Evolutionary conservation across 2,888 invertebrate genomes (phyloP), one percentile per base, ranked within the genome.

Genomic region (Adelognathus sp.): DNA sequence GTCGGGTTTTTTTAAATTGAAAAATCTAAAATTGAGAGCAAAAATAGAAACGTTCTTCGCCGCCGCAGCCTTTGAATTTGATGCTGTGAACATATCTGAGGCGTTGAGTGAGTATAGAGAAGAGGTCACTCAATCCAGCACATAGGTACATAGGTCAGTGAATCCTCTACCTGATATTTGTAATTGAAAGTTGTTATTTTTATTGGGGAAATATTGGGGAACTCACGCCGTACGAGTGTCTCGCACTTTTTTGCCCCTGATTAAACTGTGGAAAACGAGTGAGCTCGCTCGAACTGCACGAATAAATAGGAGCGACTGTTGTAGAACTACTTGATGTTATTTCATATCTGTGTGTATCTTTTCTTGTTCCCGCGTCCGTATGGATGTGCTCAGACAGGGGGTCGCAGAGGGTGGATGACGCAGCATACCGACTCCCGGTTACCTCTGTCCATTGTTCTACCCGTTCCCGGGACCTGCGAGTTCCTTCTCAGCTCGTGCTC

Each of bases 401-500:
- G 56, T 60, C 64, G 29, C 39, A 50, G 44, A 58, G 60, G 67
- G 76, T 84, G n/a, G 88, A 89, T 88, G 89, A 88, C 87, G 88
- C 88, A 89, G 87, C 89, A 88, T 54, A 70, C 86, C 85, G 84
- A 87, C 88, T 89, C 75, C 86, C 88, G 85, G 87, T 88, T 89
- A 88, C 89, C 85, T 84, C 81, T 81, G 84, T 83, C 88, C 86
- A 90, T 91, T 90, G 90, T 91, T 90, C 88, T 87, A 87, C 87
- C 86, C 87, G 75, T 75, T 21, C 79, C 66, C 44, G 66, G 66
- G 54, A 75, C 71, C 67, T 66, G 71, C 71, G 88, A 88, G 87
- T 88, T 88, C 89, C 87, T 88, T 89, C 88, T 87, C 85, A 86
- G 89, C 90, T 90, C 91, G 91, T 91, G 91, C 90, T 91, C 90